Conservation (phyloP, 2,113 vertebrate species). For the Menidia beryllina region DNA sequence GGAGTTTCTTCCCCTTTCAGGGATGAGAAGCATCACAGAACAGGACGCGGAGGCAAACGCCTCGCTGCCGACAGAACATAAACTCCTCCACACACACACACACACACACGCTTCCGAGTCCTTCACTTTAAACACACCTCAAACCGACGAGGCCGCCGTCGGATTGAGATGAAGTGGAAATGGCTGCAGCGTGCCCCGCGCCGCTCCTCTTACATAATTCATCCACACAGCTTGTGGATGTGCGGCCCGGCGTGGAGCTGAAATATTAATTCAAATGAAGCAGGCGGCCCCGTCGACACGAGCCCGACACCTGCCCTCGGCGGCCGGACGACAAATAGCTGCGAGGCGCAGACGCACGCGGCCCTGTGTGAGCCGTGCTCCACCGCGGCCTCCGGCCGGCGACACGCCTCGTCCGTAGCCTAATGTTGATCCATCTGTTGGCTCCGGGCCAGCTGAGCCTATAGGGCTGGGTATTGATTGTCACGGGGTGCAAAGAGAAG, state of each 20-base stretch:
- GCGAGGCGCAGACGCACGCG: too few relatives aligned
- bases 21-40: slow-evolving; percentile 29
- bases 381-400: slow-evolving; percentile 44
- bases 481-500: slow-evolving; percentile 59
- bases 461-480: slow-evolving; percentile 58
- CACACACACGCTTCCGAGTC: slow-evolving; percentile 20
- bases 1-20: slow-evolving; percentile 18
- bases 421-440: slow-evolving; percentile 72
- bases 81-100: slow-evolving; percentile 2
- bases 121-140: slow-evolving; percentile 37
- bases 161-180: slow-evolving; percentile 65
- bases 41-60: slow-evolving; percentile 12
- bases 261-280: slow-evolving; percentile 75
- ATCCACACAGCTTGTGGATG: slow-evolving; percentile 45
- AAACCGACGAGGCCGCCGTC: slow-evolving; percentile 32
- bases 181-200: slow-evolving; percentile 42
- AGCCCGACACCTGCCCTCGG: slow-evolving; percentile 32
- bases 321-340: not conserved
- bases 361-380: slow-evolving; percentile 44
- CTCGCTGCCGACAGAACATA: slow-evolving; percentile 1
- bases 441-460: slow-evolving; percentile 51
- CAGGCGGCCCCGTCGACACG: slow-evolving; percentile 38
- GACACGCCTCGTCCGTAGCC: slow-evolving; percentile 66
- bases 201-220: slow-evolving; percentile 69
- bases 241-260: slow-evolving; percentile 55